Evolutionary conservation across 2,888 invertebrate genomes (phyloP).

Genomic region (Laothoe populi): DNA sequence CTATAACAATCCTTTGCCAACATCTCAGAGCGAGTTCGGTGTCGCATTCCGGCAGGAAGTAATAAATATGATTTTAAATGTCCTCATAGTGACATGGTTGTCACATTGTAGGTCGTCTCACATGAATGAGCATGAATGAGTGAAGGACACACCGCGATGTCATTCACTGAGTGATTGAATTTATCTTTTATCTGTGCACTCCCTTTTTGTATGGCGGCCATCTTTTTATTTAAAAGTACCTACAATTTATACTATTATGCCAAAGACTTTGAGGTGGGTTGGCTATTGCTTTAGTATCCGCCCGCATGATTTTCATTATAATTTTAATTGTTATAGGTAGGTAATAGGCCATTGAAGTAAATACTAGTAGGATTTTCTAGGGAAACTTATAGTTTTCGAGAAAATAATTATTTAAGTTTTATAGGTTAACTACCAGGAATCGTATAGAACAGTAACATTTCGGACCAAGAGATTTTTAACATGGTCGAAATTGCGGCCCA

Average conservation of each 20-base stretch:
- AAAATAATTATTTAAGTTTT: too few relatives aligned
- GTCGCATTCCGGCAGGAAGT: conserved; percentile 2
- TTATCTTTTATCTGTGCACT: conserved; percentile 17
- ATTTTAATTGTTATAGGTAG: too few relatives aligned
- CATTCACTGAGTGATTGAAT: conserved; percentile 28
- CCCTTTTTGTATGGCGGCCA: background rate
- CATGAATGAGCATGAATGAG: conserved; percentile 30
- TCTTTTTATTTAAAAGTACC: background rate
- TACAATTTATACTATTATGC: background rate
- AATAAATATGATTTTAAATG: conserved; percentile 21
- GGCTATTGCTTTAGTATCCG: background rate
- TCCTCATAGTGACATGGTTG: conserved; percentile 7
- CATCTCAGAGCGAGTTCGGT: conserved; percentile 1
- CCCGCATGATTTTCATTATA: too few relatives aligned
- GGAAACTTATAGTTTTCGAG: background rate
- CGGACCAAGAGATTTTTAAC: too few relatives aligned
- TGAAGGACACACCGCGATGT: conserved; percentile 31
- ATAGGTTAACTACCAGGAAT: too few relatives aligned
- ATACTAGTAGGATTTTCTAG: too few relatives aligned
- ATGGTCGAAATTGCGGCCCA: too few relatives aligned
- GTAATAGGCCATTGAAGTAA: too few relatives aligned
- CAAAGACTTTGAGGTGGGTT: background rate
- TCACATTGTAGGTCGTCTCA: conserved; percentile 24
- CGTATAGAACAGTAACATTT: too few relatives aligned
- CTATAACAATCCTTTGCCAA: background rate